These are phyloP conservation scores for Cossypha polioptera DNA, from an alignment of 2,797 vertebrate genomes.

Conservation along the genomic window DNA sequence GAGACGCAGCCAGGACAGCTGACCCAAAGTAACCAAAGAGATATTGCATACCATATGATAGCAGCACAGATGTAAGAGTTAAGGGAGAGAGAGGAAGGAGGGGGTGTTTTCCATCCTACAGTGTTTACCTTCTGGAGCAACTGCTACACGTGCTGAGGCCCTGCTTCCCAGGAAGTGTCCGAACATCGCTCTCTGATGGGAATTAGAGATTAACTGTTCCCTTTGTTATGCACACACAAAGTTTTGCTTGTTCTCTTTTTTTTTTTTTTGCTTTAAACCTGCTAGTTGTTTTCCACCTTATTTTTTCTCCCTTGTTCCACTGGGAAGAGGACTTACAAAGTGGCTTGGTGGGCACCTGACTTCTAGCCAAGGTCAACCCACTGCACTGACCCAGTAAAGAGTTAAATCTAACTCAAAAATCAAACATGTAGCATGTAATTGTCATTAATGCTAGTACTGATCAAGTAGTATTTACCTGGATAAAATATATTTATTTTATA, in stretches of 20 bases:
- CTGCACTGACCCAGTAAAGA: background rate
- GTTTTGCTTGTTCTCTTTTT: background rate
- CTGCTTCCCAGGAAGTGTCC: accelerated
- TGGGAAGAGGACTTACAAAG: background rate
- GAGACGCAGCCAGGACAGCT: background rate
- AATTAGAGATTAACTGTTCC: background rate
- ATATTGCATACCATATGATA: too few species aligned
- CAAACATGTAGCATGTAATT: background rate
- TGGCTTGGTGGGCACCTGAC: background rate
- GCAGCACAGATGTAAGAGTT: background rate
- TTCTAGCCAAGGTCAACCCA: background rate
- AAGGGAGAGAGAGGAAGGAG: background rate
- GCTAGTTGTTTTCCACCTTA: background rate
- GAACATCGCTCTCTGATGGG: background rate
- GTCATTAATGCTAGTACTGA: background rate
- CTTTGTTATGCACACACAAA: background rate
- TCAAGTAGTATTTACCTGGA: background rate
- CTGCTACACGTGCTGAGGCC: accelerated
- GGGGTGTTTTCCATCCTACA: background rate
- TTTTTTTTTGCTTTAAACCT: background rate
- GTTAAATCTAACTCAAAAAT: background rate
- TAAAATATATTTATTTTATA: background rate
- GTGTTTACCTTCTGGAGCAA: background rate
- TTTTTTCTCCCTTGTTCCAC: accelerated
- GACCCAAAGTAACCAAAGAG: background rate